Percentiles rank a stretch among this genome's conserved stretches.
Evolutionary conservation across 2,888 invertebrate species (phyloP).

Genomic region (Eupithecia centaureata): DNA sequence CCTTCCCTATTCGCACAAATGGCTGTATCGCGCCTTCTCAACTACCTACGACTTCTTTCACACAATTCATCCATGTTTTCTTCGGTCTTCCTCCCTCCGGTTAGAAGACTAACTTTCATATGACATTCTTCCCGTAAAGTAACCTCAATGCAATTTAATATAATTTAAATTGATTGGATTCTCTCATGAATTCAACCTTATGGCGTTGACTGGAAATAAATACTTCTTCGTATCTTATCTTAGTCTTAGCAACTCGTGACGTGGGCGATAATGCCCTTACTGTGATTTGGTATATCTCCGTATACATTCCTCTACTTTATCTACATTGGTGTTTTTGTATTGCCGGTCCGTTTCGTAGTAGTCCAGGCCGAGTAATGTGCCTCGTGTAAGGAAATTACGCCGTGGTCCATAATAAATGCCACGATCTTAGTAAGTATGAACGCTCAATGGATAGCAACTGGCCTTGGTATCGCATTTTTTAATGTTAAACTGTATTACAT

Average conservation of each 20-base stretch:
- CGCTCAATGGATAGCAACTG: slow-evolving; percentile 57
- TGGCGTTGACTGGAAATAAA: slow-evolving; percentile 50
- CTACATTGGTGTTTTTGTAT: slow-evolving; percentile 50
- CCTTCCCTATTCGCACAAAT: too few species aligned
- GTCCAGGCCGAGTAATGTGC: slow-evolving; percentile 44
- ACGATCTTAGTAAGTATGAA: slow-evolving; percentile 48
- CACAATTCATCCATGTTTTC: too few species aligned
- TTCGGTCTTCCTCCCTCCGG: too few species aligned
- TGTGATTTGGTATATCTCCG: slow-evolving; percentile 57
- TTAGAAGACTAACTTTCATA: too few species aligned
- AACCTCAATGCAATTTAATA: background rate
- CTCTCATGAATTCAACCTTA: slow-evolving; percentile 33
- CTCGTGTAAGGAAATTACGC: slow-evolving; percentile 24
- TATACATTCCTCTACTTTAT: slow-evolving; percentile 42
- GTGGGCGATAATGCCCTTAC: slow-evolving; percentile 52
- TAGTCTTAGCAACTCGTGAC: slow-evolving; percentile 60
- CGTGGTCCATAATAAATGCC: slow-evolving; percentile 40
- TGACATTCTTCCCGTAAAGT: background rate
- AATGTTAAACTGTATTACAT: slow-evolving; percentile 60
- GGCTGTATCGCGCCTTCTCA: too few species aligned
- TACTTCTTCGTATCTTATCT: slow-evolving; percentile 63
- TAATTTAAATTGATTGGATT: background rate
- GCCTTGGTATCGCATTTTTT: slow-evolving; percentile 67
- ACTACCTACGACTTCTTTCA: too few species aligned
- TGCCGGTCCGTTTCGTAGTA: slow-evolving; percentile 14